Percentiles rank a stretch among this genome's conserved stretches.
Conservation (phyloP, 1,140 invertebrate genomes). For the Diabrotica virgifera region DNA sequence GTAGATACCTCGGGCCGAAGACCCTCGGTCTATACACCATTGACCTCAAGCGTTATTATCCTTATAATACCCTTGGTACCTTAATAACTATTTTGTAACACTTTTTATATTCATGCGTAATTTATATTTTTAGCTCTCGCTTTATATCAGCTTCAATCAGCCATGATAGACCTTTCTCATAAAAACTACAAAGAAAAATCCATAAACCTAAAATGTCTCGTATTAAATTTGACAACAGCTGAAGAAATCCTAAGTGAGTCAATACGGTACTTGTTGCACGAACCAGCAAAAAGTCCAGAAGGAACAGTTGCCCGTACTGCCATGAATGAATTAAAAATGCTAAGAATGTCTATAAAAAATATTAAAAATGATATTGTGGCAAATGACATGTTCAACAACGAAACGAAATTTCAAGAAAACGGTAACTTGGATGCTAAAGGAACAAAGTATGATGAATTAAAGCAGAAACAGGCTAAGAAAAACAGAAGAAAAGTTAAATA, state of each 20-base stretch:
- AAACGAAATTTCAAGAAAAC: too few relatives aligned
- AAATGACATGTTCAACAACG: background rate
- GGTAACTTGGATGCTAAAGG: too few relatives aligned
- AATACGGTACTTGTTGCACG: slow-evolving; percentile 64
- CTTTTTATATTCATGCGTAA: background rate
- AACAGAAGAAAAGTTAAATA: too few relatives aligned
- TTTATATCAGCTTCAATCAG: slow-evolving; percentile 70
- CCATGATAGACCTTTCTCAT: slow-evolving; percentile 62
- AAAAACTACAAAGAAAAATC: slow-evolving; percentile 57
- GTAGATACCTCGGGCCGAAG: too few relatives aligned
- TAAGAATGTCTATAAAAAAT: slow-evolving; percentile 44
- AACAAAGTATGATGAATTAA: too few relatives aligned
- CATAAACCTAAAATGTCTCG: slow-evolving; percentile 51
- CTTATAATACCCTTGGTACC: too few relatives aligned
- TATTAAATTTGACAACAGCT: slow-evolving; percentile 47
- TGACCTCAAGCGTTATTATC: too few relatives aligned
- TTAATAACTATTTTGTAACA: too few relatives aligned
- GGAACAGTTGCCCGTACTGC: slow-evolving; percentile 65
- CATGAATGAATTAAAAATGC: slow-evolving; percentile 60
- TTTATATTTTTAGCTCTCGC: slow-evolving; percentile 58
- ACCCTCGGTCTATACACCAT: too few relatives aligned
- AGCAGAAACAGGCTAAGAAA: too few relatives aligned
- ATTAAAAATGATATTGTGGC: slow-evolving; percentile 26
- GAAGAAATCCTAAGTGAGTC: slow-evolving; percentile 60
- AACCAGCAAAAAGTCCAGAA: slow-evolving; percentile 69